phyloP scores from a whole-genome alignment of 2,888 invertebrate genomes.

The Octodonta nipae region DNA sequence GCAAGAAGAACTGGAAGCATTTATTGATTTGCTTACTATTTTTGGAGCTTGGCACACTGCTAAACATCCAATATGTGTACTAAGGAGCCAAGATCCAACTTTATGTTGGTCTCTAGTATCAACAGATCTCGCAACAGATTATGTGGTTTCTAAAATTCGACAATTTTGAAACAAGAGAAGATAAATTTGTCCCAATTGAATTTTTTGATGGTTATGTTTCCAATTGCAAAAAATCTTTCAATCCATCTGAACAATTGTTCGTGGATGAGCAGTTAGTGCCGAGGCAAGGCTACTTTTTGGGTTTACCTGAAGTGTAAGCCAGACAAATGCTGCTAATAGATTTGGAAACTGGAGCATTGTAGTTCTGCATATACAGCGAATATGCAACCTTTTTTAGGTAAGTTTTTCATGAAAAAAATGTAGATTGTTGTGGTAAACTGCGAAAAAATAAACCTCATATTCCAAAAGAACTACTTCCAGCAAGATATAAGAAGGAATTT shows the following conservation, averaged over 20 bases:
- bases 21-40: slow-evolving; percentile 11
- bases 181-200: slow-evolving; percentile 3
- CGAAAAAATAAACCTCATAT: slow-evolving; percentile 11
- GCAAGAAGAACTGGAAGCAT: slow-evolving; percentile 8
- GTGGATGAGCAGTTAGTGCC: slow-evolving; percentile 11
- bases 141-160: no score
- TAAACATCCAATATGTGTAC: slow-evolving; percentile 5
- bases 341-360: slow-evolving; percentile 10
- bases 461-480: no score
- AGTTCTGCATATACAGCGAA: slow-evolving; percentile 5
- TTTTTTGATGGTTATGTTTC: no score
- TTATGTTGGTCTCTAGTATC: slow-evolving; percentile 12
- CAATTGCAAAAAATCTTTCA: slow-evolving; percentile 8
- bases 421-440: slow-evolving; percentile 8
- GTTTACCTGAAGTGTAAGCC: no score
- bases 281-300: no score
- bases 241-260: slow-evolving; percentile 8
- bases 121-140: no score
- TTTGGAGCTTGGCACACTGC: slow-evolving; percentile 10
- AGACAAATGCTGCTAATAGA: slow-evolving; percentile 10
- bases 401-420: slow-evolving; percentile 4
- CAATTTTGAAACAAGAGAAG: no score
- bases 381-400: slow-evolving; percentile 8
- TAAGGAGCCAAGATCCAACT: slow-evolving; percentile 10
- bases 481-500: no score